A percentile compares a stretch with the other conserved stretches of the same genome.
Evolutionary conservation across 1,140 invertebrate genomes (phyloP).

Genomic region (Meteorus sp.): DNA sequence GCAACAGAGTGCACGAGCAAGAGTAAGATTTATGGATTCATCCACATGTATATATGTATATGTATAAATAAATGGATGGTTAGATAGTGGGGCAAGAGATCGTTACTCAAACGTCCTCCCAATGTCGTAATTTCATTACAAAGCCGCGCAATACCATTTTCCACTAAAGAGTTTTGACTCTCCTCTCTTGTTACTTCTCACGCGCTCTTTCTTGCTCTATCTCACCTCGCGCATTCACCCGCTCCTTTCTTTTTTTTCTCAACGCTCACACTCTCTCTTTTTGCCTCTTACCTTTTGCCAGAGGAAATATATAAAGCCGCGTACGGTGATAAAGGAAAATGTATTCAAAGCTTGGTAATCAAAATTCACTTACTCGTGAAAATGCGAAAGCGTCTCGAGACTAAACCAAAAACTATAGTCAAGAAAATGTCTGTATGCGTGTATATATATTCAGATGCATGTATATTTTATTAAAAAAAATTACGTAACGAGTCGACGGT

Average conservation of each 20-base stretch:
- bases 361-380: slow-evolving; percentile 20
- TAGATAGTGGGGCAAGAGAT: too few relatives aligned
- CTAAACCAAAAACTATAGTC: slow-evolving; percentile 6
- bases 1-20: neutral
- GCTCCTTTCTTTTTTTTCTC: neutral
- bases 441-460: too few relatives aligned
- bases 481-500: slow-evolving; percentile 5
- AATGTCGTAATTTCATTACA: slow-evolving; percentile 21
- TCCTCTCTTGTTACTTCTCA: neutral
- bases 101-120: slow-evolving; percentile 14
- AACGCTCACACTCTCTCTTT: neutral
- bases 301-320: neutral
- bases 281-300: neutral
- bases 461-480: neutral
- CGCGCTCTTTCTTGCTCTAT: neutral
- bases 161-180: neutral
- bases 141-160: neutral
- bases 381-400: neutral
- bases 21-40: too few relatives aligned
- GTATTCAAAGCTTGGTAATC: slow-evolving; percentile 15
- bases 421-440: neutral
- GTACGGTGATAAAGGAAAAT: slow-evolving; percentile 13
- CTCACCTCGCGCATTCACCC: neutral
- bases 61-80: too few relatives aligned
- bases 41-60: too few relatives aligned